These are phyloP conservation scores for Ceratina calcarata DNA, from an alignment of 1,140 invertebrate genomes.

Conservation along the genomic window DNA sequence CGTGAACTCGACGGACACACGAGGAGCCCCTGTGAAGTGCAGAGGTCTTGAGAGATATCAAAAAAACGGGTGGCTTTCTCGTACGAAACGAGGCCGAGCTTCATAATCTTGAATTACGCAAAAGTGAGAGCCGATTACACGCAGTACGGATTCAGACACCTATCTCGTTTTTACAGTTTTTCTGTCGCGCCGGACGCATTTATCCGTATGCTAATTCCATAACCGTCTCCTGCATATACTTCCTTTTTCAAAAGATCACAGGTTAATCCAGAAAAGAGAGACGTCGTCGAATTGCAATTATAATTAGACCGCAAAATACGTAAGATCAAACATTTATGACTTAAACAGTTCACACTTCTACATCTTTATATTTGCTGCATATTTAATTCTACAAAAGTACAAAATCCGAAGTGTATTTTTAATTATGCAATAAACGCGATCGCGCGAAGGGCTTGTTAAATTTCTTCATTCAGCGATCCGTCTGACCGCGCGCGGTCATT, in stretches of 20 bases:
- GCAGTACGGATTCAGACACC: background rate
- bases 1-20: slow-evolving; percentile 28
- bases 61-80: slow-evolving; percentile 17
- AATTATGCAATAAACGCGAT: slow-evolving; percentile 11
- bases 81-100: background rate
- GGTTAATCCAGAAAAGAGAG: too few relatives aligned
- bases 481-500: slow-evolving; percentile 46
- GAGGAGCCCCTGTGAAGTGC: slow-evolving; percentile 17
- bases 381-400: too few relatives aligned
- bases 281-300: too few relatives aligned
- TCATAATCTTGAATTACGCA: slow-evolving; percentile 41
- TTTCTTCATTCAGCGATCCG: slow-evolving; percentile 40
- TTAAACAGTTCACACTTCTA: too few relatives aligned
- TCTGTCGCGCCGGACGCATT: background rate
- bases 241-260: too few relatives aligned
- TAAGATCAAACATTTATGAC: too few relatives aligned
- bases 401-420: too few relatives aligned
- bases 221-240: too few relatives aligned
- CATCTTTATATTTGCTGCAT: too few relatives aligned
- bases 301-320: too few relatives aligned
- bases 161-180: background rate
- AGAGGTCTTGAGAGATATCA: slow-evolving; percentile 44
- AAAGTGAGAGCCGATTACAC: slow-evolving; percentile 23
- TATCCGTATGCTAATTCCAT: background rate
- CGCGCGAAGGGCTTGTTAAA: background rate